Percentiles rank a stretch among this genome's conserved stretches.
Evolutionary conservation across 2,113 vertebrate species (phyloP).

Genomic region (Panthera uncia): DNA sequence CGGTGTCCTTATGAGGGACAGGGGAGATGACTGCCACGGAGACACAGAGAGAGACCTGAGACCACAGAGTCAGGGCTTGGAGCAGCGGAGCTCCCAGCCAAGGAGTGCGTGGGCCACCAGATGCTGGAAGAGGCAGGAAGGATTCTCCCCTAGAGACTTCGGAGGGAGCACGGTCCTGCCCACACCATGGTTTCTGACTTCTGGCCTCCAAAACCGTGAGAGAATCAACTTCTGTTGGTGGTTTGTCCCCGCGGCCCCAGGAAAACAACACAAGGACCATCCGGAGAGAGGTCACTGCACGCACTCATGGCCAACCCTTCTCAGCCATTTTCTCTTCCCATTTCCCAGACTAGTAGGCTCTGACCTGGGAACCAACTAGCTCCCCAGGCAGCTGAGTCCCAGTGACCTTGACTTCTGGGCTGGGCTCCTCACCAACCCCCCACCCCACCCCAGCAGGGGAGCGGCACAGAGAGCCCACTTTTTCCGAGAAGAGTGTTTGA

Average conservation of each 20-base stretch:
- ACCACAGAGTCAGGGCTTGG: rapidly evolving
- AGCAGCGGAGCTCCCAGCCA: rapidly evolving
- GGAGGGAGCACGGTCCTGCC: not conserved
- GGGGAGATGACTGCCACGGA: not conserved
- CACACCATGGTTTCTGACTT: not conserved
- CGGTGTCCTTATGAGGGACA: not conserved
- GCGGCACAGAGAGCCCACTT: not conserved
- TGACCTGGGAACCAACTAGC: not conserved
- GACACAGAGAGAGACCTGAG: too few relatives aligned
- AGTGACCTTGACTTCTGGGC: not conserved
- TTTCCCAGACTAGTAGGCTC: not conserved
- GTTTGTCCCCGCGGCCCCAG: not conserved
- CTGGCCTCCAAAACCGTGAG: not conserved
- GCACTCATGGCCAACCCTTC: not conserved
- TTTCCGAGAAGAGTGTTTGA: conserved; percentile 53
- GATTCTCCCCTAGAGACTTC: rapidly evolving
- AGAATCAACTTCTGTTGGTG: not conserved
- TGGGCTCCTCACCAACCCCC: not conserved
- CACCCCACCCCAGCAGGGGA: not conserved
- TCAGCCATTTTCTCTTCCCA: rapidly evolving
- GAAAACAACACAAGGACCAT: too few relatives aligned
- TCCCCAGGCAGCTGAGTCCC: not conserved
- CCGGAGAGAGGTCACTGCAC: rapidly evolving
- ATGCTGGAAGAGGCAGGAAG: too few relatives aligned
- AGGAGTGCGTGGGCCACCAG: rapidly evolving